A percentile compares a stretch with the other conserved stretches of the same genome.
phyloP scores from a whole-genome alignment of 2,888 invertebrate species.

The Erannis defoliaria region DNA sequence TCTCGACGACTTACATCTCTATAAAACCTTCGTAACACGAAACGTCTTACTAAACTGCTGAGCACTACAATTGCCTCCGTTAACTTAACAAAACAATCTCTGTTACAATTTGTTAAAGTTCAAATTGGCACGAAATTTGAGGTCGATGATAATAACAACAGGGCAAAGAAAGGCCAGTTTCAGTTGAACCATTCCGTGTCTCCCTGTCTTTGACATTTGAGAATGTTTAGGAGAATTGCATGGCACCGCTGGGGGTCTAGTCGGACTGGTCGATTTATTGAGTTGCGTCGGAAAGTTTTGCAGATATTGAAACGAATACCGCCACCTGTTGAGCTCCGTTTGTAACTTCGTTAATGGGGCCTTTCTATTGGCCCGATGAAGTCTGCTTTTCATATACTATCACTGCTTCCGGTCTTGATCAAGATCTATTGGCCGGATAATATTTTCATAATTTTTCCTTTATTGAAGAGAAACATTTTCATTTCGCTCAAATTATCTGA shows the following conservation, averaged over 20 bases:
- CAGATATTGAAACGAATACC: slow-evolving; percentile 85
- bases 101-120: slow-evolving; percentile 58
- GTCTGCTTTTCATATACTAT: slow-evolving; percentile 55
- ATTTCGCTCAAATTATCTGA: background rate
- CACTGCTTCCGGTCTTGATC: slow-evolving; percentile 15
- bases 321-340: slow-evolving; percentile 81
- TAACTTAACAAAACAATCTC: slow-evolving; percentile 55
- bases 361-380: slow-evolving; percentile 67
- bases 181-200: slow-evolving; percentile 57
- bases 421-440: slow-evolving; percentile 16
- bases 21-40: slow-evolving; percentile 71
- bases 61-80: slow-evolving; percentile 56
- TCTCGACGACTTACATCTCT: slow-evolving; percentile 66
- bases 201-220: slow-evolving; percentile 44
- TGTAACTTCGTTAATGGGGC: slow-evolving; percentile 80
- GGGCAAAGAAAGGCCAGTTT: slow-evolving; percentile 71
- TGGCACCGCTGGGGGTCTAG: slow-evolving; percentile 44
- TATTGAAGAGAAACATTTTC: background rate
- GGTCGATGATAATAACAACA: slow-evolving; percentile 80
- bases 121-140: slow-evolving; percentile 65
- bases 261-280: slow-evolving; percentile 76
- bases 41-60: slow-evolving; percentile 75
- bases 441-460: slow-evolving; percentile 19
- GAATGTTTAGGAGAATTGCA: slow-evolving; percentile 42
- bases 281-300: slow-evolving; percentile 83